These are phyloP conservation scores for Bombycilla garrulus DNA, from an alignment of 2,113 vertebrate species.

Conservation along the genomic window DNA sequence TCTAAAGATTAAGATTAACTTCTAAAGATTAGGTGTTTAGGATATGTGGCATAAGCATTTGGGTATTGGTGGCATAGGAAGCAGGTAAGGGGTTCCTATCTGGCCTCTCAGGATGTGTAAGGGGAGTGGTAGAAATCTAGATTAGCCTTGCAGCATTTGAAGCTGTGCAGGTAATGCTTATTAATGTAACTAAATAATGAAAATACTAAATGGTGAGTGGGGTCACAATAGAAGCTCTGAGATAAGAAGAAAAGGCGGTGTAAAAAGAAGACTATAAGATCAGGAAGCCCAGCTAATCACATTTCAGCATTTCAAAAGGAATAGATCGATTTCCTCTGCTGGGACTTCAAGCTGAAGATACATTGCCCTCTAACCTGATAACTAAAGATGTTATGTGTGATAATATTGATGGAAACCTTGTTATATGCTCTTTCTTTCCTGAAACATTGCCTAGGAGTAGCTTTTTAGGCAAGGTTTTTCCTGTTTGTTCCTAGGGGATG, in stretches of 20 bases:
- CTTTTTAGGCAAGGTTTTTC: background rate
- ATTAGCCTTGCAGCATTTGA: background rate
- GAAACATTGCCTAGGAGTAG: background rate
- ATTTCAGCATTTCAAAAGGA: background rate
- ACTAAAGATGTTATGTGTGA: background rate
- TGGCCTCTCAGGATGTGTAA: background rate
- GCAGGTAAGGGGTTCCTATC: background rate
- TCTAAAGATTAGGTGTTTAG: background rate
- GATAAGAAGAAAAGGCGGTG: background rate
- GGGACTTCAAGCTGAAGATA: background rate
- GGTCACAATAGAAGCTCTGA: background rate
- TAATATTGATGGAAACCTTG: background rate
- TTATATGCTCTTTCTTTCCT: background rate
- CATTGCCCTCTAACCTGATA: background rate
- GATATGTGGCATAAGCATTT: no score
- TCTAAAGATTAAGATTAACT: background rate
- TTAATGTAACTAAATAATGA: background rate
- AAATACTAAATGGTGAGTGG: background rate
- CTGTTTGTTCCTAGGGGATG: background rate
- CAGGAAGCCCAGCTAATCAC: background rate
- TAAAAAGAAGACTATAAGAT: background rate
- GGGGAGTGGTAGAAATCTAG: background rate
- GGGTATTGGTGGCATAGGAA: background rate
- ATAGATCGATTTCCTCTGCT: background rate
- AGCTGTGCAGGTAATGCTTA: background rate